Evolutionary conservation across 2,797 vertebrate species (phyloP).

Genomic region (Peromyscus nudipes): DNA sequence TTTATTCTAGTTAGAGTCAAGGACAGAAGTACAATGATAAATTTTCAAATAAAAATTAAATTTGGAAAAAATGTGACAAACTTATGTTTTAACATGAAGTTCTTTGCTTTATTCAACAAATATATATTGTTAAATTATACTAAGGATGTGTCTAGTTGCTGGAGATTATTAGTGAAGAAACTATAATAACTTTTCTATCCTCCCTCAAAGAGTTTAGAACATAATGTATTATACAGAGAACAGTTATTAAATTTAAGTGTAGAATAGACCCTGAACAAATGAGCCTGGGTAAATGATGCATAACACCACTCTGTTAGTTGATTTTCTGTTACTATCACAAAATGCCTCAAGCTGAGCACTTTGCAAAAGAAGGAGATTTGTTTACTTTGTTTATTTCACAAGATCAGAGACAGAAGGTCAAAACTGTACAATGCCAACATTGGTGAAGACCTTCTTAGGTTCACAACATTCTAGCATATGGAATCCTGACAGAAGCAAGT

Average conservation of each 20-base stretch:
- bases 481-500: neutral
- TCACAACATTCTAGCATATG: too few species aligned
- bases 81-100: neutral
- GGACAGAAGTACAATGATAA: neutral
- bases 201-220: neutral
- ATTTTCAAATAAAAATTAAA: neutral
- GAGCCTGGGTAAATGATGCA: neutral
- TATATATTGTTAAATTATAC: neutral
- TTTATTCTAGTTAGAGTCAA: neutral
- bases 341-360: neutral
- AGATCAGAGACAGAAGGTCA: neutral
- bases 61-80: neutral
- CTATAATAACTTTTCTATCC: neutral
- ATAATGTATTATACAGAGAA: neutral
- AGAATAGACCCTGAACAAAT: neutral
- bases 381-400: neutral
- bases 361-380: neutral
- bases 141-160: neutral
- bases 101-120: neutral
- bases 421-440: too few species aligned
- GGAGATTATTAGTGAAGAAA: neutral
- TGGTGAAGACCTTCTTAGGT: neutral
- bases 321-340: neutral
- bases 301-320: neutral
- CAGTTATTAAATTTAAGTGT: neutral